Conservation (phyloP, 1,140 invertebrate species). For the Hirudo medicinalis region DNA sequence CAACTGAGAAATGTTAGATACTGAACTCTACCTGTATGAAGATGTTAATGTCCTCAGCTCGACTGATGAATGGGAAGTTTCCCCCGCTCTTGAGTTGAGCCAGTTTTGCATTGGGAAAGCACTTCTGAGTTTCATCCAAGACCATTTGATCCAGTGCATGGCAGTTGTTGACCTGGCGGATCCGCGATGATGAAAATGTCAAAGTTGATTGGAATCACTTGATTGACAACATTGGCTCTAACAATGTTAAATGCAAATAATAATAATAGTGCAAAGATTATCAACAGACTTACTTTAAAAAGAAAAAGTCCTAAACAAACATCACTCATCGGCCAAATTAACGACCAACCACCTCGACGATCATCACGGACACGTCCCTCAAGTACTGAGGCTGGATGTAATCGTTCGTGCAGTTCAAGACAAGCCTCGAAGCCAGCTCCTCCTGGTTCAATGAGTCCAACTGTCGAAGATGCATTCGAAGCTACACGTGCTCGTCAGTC, state of each 20-base stretch:
- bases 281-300: too few relatives aligned
- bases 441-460: slow-evolving; percentile 65
- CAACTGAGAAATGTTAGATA: too few relatives aligned
- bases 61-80: slow-evolving; percentile 79
- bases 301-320: too few relatives aligned
- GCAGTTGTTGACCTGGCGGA: slow-evolving; percentile 61
- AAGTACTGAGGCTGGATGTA: slow-evolving; percentile 67
- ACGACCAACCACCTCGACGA: slow-evolving; percentile 54
- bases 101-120: slow-evolving; percentile 71
- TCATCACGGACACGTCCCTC: slow-evolving; percentile 55
- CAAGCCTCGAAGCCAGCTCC: slow-evolving; percentile 71
- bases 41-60: slow-evolving; percentile 75
- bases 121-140: slow-evolving; percentile 69
- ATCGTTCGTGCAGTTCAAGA: slow-evolving; percentile 67
- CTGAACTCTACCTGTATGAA: slow-evolving; percentile 58
- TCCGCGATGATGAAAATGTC: too few relatives aligned
- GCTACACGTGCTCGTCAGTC: too few relatives aligned
- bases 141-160: slow-evolving; percentile 60
- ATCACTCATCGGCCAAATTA: background rate
- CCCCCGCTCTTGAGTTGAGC: slow-evolving; percentile 76
- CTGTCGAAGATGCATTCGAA: slow-evolving; percentile 42
- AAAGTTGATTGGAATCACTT: too few relatives aligned
- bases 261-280: too few relatives aligned
- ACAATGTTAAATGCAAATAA: too few relatives aligned
- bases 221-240: too few relatives aligned